Conservation (phyloP, 2,113 vertebrate species). For the Heliornis fulica region DNA sequence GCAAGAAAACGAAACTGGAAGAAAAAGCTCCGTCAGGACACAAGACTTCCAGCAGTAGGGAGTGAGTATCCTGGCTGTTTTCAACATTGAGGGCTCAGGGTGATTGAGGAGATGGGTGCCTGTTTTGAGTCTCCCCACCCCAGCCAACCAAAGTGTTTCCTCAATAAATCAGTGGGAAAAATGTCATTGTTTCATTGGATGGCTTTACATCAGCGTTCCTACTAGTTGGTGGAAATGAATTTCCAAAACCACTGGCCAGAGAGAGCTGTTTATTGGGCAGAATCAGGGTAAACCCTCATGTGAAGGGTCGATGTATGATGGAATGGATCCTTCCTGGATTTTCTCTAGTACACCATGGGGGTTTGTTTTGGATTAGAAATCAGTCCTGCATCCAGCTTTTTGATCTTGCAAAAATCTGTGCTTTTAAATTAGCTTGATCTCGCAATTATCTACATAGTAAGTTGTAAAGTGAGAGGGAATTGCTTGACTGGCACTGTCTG, state of each 20-base stretch:
- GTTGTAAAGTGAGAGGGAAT: neutral
- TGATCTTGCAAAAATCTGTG: neutral
- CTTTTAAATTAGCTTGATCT: neutral
- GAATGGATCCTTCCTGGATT: neutral
- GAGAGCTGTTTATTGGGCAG: neutral
- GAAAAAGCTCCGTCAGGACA: conserved; percentile 88
- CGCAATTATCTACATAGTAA: neutral
- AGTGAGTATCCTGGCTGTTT: conserved; percentile 79
- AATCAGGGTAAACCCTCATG: neutral
- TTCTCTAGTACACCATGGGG: neutral
- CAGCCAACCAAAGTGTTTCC: neutral
- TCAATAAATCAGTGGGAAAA: neutral
- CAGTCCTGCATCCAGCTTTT: neutral
- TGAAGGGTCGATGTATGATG: neutral
- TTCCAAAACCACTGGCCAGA: neutral
- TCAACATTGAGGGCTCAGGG: neutral
- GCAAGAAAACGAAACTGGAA: conserved; percentile 90
- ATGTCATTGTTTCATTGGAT: neutral
- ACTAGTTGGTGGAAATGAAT: neutral
- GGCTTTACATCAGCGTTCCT: neutral
- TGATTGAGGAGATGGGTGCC: neutral
- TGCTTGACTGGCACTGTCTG: neutral
- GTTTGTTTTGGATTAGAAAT: neutral
- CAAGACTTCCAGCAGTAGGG: conserved; percentile 87
- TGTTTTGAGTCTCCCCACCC: no score